Conservation (phyloP, 2,113 vertebrate genomes). For the Lanius ludovicianus region DNA sequence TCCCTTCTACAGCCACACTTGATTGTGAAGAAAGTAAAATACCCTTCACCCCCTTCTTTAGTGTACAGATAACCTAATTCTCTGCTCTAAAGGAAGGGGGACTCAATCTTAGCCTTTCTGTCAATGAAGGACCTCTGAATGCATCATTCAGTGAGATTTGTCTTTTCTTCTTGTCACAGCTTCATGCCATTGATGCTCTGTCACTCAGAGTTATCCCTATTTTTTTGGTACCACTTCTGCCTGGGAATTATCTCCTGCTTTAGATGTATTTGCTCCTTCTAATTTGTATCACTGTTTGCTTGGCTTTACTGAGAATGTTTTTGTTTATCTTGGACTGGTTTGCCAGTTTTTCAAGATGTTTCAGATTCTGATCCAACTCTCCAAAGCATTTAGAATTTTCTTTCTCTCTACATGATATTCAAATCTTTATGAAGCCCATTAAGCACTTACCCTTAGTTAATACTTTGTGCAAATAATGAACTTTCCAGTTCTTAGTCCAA, state of each 20-base stretch:
- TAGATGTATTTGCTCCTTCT: background rate
- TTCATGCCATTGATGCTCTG: background rate
- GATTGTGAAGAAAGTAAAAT: background rate
- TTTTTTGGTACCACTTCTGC: background rate
- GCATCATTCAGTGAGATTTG: background rate
- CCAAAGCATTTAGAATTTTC: background rate
- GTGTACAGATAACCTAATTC: background rate
- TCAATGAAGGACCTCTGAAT: background rate
- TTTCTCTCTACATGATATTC: background rate
- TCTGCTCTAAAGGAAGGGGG: background rate
- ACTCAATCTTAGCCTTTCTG: background rate
- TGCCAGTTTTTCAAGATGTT: background rate
- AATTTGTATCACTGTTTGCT: background rate
- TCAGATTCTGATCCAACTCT: background rate
- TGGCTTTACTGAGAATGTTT: background rate
- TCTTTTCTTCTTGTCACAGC: background rate
- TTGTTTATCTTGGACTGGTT: background rate
- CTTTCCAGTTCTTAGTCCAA: background rate
- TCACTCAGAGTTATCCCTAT: background rate
- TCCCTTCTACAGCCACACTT: background rate
- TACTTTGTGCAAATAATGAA: constrained; percentile 25
- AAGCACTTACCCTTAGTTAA: background rate
- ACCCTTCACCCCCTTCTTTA: background rate
- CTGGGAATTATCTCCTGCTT: background rate
- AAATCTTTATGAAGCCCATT: background rate